Evolutionary conservation across 1,140 invertebrate species (phyloP).

Genomic region (Trichomalopsis sarcophagae): DNA sequence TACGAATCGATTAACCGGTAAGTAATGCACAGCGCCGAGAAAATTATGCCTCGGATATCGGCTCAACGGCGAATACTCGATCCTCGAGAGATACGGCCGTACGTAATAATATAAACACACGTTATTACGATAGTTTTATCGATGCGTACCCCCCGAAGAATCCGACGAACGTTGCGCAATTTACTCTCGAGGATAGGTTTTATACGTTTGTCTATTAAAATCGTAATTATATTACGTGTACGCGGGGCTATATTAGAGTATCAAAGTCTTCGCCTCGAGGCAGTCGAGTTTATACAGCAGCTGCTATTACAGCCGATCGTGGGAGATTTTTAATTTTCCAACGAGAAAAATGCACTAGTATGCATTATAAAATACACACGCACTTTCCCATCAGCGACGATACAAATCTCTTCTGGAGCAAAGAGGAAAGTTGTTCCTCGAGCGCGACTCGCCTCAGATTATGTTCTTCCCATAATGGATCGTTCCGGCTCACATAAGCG

Average conservation of each 20-base stretch:
- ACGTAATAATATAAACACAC: not conserved
- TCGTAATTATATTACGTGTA: not conserved
- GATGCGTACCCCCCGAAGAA: not conserved
- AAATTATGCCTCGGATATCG: no score
- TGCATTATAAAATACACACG: not conserved
- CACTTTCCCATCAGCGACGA: no score
- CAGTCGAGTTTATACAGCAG: not conserved
- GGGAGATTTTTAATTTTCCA: not conserved
- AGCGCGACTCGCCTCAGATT: not conserved
- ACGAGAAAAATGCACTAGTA: not conserved
- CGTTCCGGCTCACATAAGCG: not conserved
- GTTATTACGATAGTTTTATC: not conserved
- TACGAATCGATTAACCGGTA: not conserved
- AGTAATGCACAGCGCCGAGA: not conserved
- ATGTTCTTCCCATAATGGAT: not conserved
- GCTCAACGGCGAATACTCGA: not conserved
- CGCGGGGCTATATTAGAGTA: not conserved
- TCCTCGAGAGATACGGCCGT: not conserved
- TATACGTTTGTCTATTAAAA: not conserved
- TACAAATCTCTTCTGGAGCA: not conserved
- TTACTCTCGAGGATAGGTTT: not conserved
- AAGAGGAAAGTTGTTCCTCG: not conserved
- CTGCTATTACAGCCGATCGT: not conserved
- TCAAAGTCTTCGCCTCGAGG: not conserved
- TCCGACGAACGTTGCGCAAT: not conserved